A percentile compares a stretch with the other conserved stretches of the same genome.
Evolutionary conservation across 2,797 vertebrate species (phyloP).

Genomic region (Lycodopsis pacificus): DNA sequence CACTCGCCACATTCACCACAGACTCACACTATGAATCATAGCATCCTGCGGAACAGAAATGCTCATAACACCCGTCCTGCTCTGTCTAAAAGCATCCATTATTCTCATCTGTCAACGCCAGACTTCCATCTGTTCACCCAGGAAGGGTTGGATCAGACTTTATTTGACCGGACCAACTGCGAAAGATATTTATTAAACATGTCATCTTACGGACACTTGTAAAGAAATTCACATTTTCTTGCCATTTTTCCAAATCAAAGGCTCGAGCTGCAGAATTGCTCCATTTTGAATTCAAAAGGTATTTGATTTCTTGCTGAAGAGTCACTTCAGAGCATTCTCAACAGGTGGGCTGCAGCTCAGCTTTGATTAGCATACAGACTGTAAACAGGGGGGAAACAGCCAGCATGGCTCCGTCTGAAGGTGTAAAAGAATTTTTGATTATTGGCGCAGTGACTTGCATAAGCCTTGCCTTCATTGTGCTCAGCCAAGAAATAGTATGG

Average conservation of each 20-base stretch:
- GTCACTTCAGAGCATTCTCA: not conserved
- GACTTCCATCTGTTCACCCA: not conserved
- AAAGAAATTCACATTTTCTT: not conserved
- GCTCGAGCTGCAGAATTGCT: not conserved
- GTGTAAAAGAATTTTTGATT: not conserved
- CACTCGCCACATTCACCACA: constrained; percentile 67
- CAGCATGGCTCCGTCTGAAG: not conserved
- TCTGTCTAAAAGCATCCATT: constrained; percentile 47
- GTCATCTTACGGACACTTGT: not conserved
- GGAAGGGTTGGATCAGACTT: not conserved
- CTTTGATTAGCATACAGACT: not conserved
- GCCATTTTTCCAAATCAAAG: not conserved
- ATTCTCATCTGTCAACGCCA: constrained; percentile 31
- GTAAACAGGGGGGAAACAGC: not conserved
- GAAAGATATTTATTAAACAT: constrained; percentile 1
- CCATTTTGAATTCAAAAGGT: not conserved
- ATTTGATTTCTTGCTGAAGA: not conserved
- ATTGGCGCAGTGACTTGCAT: too few species aligned
- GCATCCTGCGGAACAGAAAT: constrained; percentile 57
- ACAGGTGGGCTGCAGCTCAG: not conserved
- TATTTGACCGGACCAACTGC: not conserved
- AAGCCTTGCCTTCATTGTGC: not conserved
- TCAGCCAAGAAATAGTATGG: not conserved
- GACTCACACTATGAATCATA: constrained; percentile 54
- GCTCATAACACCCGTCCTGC: constrained; percentile 29